Conservation (phyloP, 2,888 invertebrate genomes). For the Teleiodes luculella region DNA sequence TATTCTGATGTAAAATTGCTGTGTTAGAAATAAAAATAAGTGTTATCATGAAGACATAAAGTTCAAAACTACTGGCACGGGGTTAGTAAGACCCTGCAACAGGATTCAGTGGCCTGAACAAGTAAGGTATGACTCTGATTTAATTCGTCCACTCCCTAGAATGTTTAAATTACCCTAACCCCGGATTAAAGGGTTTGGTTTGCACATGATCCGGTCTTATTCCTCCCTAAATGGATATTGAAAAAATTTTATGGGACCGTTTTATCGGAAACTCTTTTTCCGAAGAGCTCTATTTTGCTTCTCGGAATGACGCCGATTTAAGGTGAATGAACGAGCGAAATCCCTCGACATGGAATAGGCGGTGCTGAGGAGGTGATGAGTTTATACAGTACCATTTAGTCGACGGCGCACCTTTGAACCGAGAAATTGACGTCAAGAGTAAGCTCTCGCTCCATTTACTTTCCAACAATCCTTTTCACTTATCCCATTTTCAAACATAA, state of each 20-base stretch:
- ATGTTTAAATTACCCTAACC: conserved; percentile 64
- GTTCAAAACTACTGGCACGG: no score
- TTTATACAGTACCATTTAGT: conserved; percentile 70
- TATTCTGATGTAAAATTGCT: no score
- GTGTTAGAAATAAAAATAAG: no score
- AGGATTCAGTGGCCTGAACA: neutral
- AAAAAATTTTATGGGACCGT: conserved; percentile 67
- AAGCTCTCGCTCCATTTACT: conserved; percentile 44
- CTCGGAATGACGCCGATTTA: conserved; percentile 72
- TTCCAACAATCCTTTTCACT: conserved; percentile 46
- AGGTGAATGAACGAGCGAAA: conserved; percentile 75
- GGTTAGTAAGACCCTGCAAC: neutral
- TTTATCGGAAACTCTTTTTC: conserved; percentile 71
- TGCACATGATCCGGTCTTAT: conserved; percentile 70
- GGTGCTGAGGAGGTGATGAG: conserved; percentile 70
- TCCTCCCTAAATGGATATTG: conserved; percentile 72
- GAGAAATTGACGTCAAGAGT: conserved; percentile 61
- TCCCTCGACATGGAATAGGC: conserved; percentile 74
- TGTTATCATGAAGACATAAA: no score
- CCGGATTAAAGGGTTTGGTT: conserved; percentile 66
- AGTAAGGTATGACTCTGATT: conserved; percentile 25
- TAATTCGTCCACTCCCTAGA: conserved; percentile 53
- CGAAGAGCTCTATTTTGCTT: conserved; percentile 72
- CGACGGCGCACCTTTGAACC: conserved; percentile 68
- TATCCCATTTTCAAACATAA: conserved; percentile 13